Conservation (phyloP, 2,113 vertebrate genomes). For the Blennius ocellaris region DNA sequence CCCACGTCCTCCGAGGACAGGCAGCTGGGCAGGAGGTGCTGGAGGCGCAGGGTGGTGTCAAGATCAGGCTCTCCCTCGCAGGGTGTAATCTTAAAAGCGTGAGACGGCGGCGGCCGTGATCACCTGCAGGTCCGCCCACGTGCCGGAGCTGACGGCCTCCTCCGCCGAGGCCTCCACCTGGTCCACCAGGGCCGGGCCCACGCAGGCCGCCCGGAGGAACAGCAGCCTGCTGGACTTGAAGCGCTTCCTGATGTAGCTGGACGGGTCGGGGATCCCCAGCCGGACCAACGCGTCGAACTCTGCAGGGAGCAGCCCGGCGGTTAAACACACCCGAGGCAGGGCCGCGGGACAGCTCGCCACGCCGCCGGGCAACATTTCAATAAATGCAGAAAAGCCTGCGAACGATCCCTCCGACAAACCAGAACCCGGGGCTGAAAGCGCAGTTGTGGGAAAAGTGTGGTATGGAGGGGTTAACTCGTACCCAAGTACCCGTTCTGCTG, state of each 20-base stretch:
- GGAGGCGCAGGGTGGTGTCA: not conserved
- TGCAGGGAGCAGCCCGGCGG: slow-evolving; percentile 54
- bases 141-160: slow-evolving; percentile 91
- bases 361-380: no score
- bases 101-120: not conserved
- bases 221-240: slow-evolving; percentile 89
- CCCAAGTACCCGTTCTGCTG: slow-evolving; percentile 97
- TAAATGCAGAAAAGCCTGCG: no score
- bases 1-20: slow-evolving; percentile 89
- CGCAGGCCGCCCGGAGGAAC: slow-evolving; percentile 89
- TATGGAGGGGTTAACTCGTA: slow-evolving; percentile 54
- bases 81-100: no score
- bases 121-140: slow-evolving; percentile 84
- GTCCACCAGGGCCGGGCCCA: slow-evolving; percentile 91
- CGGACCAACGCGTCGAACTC: slow-evolving; percentile 93
- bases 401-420: no score
- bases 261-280: slow-evolving; percentile 93
- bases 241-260: slow-evolving; percentile 92
- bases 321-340: no score
- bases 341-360: no score
- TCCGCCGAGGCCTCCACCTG: slow-evolving; percentile 96
- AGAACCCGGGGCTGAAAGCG: no score
- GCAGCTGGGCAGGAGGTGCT: slow-evolving; percentile 94
- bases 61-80: not conserved
- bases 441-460: not conserved